Evolutionary conservation across 2,888 invertebrate species (phyloP).

Genomic region (Tinea trinotella): DNA sequence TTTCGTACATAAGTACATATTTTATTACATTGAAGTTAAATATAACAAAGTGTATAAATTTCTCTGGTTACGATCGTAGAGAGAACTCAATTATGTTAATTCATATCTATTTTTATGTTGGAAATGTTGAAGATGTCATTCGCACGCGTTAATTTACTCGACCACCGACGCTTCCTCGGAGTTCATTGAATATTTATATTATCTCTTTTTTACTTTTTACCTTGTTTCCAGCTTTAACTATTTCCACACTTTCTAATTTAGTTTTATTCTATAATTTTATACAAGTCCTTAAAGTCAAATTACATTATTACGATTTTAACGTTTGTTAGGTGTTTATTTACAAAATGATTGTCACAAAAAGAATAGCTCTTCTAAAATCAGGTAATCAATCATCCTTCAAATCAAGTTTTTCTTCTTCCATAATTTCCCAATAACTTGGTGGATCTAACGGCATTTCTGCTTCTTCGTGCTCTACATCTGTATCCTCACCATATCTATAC

Average conservation of each 20-base stretch:
- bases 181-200: background rate
- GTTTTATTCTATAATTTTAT: too few relatives aligned
- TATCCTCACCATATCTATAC: background rate
- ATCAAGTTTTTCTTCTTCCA: slow-evolving; percentile 12
- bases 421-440: slow-evolving; percentile 19
- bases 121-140: background rate
- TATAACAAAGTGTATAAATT: too few relatives aligned
- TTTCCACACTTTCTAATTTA: too few relatives aligned
- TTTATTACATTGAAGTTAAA: too few relatives aligned
- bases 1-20: too few relatives aligned
- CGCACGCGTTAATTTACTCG: slow-evolving; percentile 5
- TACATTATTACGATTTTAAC: too few relatives aligned
- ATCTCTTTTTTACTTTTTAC: background rate
- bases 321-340: too few relatives aligned
- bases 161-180: slow-evolving; percentile 3
- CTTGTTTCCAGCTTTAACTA: background rate
- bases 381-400: slow-evolving; percentile 3
- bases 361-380: too few relatives aligned
- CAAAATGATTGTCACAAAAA: too few relatives aligned
- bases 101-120: background rate
- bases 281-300: too few relatives aligned
- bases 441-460: background rate
- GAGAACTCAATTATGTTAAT: background rate
- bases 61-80: too few relatives aligned
- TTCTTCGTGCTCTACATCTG: background rate